phyloP scores from a whole-genome alignment of 1,140 invertebrate genomes.

The Neodiprion virginianus region DNA sequence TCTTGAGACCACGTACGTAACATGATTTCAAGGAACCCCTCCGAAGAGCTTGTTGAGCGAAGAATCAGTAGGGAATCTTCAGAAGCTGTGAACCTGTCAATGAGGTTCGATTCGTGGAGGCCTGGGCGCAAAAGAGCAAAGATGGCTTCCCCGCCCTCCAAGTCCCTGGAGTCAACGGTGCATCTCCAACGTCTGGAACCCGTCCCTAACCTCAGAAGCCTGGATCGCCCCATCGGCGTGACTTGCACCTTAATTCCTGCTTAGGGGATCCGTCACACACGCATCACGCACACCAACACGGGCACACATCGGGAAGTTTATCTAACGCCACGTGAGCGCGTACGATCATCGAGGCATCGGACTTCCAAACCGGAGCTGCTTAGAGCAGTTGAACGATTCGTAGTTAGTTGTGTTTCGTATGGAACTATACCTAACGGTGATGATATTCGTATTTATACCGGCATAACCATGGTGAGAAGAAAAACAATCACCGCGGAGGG shows the following conservation, averaged over 20 bases:
- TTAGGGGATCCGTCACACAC: constrained; percentile 19
- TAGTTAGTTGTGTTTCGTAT: no score
- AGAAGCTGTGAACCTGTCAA: constrained; percentile 49
- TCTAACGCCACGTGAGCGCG: no score
- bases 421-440: background rate
- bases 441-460: background rate
- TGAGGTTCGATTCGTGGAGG: constrained; percentile 38
- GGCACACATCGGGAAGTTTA: no score
- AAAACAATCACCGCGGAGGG: background rate
- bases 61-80: constrained; percentile 37
- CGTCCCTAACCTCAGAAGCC: constrained; percentile 38
- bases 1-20: background rate
- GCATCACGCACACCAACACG: background rate
- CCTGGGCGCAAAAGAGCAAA: constrained; percentile 35
- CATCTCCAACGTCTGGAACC: constrained; percentile 2
- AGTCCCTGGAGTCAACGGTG: constrained; percentile 6
- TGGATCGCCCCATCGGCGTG: constrained; percentile 40
- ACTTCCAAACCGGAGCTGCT: no score
- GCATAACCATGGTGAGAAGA: background rate
- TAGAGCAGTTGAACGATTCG: no score
- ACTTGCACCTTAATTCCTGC: constrained; percentile 50
- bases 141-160: constrained; percentile 21
- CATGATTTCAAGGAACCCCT: background rate
- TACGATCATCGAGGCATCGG: no score
- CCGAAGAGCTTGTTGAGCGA: constrained; percentile 9